Percentiles rank a stretch among this genome's conserved stretches.
phyloP scores from a whole-genome alignment of 2,888 invertebrate species.

The Mythimna ferrago region DNA sequence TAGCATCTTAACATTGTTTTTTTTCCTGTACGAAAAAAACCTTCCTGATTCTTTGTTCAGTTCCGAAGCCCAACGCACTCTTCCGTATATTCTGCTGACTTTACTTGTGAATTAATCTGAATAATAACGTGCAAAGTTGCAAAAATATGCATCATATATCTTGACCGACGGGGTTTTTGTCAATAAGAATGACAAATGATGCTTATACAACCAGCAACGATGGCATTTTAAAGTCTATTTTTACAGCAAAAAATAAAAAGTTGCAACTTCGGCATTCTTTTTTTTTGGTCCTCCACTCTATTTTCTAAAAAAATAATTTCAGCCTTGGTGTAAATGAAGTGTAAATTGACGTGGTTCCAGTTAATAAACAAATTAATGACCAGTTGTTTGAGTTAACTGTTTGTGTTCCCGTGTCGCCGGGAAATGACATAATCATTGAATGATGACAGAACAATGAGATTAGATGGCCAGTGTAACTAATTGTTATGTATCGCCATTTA shows the following conservation, averaged over 20 bases:
- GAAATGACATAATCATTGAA: conserved; percentile 46
- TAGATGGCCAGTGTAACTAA: conserved; percentile 16
- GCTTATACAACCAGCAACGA: neutral
- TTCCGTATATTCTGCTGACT: conserved; percentile 1
- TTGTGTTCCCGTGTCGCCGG: conserved; percentile 38
- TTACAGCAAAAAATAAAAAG: conserved; percentile 1
- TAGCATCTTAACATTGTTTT: neutral
- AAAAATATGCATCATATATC: conserved; percentile 36
- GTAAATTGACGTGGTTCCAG: conserved; percentile 40
- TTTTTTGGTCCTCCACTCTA: too few relatives aligned
- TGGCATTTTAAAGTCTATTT: conserved; percentile 16
- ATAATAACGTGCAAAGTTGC: conserved; percentile 11
- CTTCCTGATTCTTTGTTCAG: neutral
- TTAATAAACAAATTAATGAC: conserved; percentile 59
- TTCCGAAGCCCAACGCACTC: neutral
- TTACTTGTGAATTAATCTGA: conserved; percentile 14
- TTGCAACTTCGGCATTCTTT: too few relatives aligned
- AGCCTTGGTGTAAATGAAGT: conserved; percentile 52
- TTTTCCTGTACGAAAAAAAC: neutral
- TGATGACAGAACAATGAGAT: conserved; percentile 28
- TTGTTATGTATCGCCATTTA: neutral
- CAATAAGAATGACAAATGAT: conserved; percentile 14
- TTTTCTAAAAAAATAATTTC: conserved; percentile 36
- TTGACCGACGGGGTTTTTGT: neutral
- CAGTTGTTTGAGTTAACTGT: conserved; percentile 48